These are phyloP conservation scores for Venustaconcha ellipsiformis DNA, from an alignment of 1,140 invertebrate genomes.

Conservation along the genomic window DNA sequence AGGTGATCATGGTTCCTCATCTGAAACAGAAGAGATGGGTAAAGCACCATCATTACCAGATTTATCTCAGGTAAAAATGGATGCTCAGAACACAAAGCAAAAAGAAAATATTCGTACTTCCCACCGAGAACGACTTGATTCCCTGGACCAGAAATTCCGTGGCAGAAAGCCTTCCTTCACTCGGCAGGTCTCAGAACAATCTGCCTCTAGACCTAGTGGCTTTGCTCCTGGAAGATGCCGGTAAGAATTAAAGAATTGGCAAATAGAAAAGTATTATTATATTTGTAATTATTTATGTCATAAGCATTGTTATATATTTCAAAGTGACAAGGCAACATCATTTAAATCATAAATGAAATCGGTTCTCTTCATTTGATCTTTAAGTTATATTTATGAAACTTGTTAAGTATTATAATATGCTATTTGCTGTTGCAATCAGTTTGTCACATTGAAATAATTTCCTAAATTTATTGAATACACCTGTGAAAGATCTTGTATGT, in stretches of 20 bases:
- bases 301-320: neutral
- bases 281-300: neutral
- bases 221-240: conserved; percentile 50
- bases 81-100: conserved; percentile 15
- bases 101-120: neutral
- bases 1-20: neutral
- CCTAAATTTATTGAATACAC: too few relatives aligned
- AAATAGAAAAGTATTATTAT: too few relatives aligned
- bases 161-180: conserved; percentile 37
- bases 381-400: too few relatives aligned
- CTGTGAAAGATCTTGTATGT: too few relatives aligned
- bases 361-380: too few relatives aligned
- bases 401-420: too few relatives aligned
- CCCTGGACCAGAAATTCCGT: conserved; percentile 33
- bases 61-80: conserved; percentile 8
- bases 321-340: neutral
- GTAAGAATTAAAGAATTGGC: conserved; percentile 21
- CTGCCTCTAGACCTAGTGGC: conserved; percentile 25
- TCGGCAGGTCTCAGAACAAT: conserved; percentile 36
- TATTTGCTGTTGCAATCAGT: too few relatives aligned
- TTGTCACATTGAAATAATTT: too few relatives aligned
- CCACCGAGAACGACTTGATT: conserved; percentile 28
- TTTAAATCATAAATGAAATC: too few relatives aligned
- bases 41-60: conserved; percentile 13
- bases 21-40: conserved; percentile 3